Conservation (phyloP, 2,797 vertebrate species). For the Parambassis ranga region DNA sequence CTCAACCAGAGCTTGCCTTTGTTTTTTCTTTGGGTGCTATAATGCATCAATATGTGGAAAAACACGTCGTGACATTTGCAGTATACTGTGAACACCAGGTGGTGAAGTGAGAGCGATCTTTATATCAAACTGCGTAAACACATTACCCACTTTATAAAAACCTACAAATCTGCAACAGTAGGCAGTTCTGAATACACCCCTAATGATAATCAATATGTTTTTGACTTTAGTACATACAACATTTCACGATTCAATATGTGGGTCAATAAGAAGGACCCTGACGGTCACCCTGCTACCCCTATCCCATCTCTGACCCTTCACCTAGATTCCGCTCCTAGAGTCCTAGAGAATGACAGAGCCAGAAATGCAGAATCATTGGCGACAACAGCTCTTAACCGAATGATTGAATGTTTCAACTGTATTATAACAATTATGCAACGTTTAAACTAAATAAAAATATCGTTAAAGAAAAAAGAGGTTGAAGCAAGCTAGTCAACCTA, state of each 20-base stretch:
- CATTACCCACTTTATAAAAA: no score
- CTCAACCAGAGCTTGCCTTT: no score
- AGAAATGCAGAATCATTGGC: not conserved
- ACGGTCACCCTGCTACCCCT: constrained; percentile 37
- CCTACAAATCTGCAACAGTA: not conserved
- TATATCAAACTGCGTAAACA: no score
- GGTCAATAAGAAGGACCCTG: not conserved
- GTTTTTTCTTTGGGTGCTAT: no score
- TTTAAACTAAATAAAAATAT: not conserved
- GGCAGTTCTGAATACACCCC: no score
- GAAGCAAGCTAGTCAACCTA: constrained; percentile 17
- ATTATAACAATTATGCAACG: accelerated
- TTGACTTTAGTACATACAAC: not conserved
- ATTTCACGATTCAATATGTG: not conserved
- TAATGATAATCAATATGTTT: no score
- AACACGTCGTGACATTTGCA: no score
- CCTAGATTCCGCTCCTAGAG: constrained; percentile 56
- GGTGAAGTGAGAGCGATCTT: no score
- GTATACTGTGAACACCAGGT: no score
- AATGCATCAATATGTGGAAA: no score
- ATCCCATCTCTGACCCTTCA: constrained; percentile 64
- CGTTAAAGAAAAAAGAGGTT: not conserved
- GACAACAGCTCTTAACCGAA: no score
- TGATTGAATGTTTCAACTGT: no score
- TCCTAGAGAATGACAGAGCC: constrained; percentile 18